Base-by-base conservation (phyloP, 2,888 invertebrate genomes). In the Andrena flavipes region DNA sequence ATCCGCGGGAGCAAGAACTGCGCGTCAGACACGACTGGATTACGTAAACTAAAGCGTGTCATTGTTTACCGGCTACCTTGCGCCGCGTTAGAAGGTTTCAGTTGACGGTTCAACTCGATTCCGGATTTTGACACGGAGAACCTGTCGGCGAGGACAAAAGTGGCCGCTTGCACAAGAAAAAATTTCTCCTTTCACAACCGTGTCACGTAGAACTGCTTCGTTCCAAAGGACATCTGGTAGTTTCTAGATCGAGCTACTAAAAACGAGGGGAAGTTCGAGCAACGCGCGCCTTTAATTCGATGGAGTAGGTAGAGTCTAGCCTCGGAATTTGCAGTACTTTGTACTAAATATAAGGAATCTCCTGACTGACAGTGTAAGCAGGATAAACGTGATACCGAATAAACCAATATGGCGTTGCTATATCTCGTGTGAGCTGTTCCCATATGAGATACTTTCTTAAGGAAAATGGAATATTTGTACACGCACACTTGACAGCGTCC, bases 101-200 rank as follows among this genome's bases (percentile, higher is more conserved):
- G 65, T 29, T 23, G 60, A 30, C 23, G 78, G 30, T 72, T 67
- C 51, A 30, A 54, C 72, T 29, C 29, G 60, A 54, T 73, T 30
- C 73, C 79, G 67, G 48, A 68, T 73, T 68, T 56, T 30, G 69
- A 70, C 26, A 70, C 73, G 67, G 20, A 23, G 65, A 26, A 16
- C 33, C 23, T 7, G 63, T 56, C 26, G 51, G 65, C 42, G 48
- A 33, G 62, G 48, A 67, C 26, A 67, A 79, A 68, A 80, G 26
- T 42, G 54, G 51, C 33, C 54, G 78, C 48, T 72, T 48, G 33
- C 33, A 29, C 76, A 60, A 51, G 42, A 42, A 30, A 26, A 62
- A 67, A 62, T 78, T 78, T 78, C 80, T 80, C 64, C 48, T 71
- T 60, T 78, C 13, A 26, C 51, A 71, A 51, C 42, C 71, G 80